A percentile compares a stretch with the other conserved stretches of the same genome.
Conservation (phyloP, 2,113 vertebrate genomes). For the Zootoca vivipara region DNA sequence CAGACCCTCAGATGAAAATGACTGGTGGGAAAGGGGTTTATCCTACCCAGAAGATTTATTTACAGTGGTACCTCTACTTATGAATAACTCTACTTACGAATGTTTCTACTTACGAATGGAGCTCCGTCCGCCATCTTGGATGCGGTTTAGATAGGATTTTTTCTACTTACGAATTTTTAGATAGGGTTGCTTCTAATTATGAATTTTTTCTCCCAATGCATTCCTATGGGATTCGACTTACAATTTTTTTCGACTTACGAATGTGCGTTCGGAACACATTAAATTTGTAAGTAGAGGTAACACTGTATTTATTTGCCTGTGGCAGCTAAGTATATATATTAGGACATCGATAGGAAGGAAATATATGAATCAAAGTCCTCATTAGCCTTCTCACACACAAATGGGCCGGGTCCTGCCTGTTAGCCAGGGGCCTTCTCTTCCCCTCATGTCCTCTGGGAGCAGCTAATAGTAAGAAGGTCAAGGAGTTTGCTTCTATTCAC, state of each 20-base stretch:
- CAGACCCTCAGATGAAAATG: not conserved
- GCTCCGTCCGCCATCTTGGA: no score
- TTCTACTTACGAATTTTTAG: no score
- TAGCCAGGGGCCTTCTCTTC: conserved; percentile 4
- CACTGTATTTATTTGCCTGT: not conserved
- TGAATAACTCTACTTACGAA: no score
- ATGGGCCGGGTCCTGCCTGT: not conserved
- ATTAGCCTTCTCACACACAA: not conserved
- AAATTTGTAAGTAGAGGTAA: no score
- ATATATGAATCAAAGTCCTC: conserved; percentile 8
- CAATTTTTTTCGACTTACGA: no score
- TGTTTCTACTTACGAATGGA: no score
- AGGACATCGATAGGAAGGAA: not conserved
- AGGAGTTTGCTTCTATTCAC: conserved; percentile 37
- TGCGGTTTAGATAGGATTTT: no score
- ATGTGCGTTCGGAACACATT: no score
- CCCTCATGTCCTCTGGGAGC: not conserved
- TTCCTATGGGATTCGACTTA: no score
- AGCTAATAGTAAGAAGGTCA: not conserved
- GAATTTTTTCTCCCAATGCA: no score
- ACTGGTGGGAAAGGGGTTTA: rapidly evolving
- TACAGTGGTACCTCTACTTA: no score
- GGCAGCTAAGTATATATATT: not conserved
- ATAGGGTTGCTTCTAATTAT: no score
- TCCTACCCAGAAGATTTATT: not conserved